Percentiles rank a stretch among this genome's conserved stretches.
Conservation (phyloP, 2,113 vertebrate species). For the Sorex araneus region DNA sequence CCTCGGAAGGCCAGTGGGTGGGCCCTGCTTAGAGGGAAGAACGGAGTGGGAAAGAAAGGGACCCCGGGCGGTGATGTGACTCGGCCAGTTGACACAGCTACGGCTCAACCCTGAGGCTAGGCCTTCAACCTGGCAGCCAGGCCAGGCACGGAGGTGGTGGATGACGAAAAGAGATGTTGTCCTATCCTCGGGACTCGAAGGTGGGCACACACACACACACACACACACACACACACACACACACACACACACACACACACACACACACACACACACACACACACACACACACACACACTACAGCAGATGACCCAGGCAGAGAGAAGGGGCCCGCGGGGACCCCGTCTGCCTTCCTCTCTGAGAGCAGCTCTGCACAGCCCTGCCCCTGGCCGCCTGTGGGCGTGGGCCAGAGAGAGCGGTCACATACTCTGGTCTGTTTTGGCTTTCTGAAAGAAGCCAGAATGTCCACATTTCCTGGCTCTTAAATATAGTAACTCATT, state of each 20-base stretch:
- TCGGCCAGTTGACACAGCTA: background rate
- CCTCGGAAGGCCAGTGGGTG: too few species aligned
- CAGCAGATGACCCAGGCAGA: background rate
- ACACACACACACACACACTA: background rate
- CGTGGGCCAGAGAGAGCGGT: background rate
- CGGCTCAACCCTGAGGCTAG: background rate
- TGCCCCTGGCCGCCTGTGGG: background rate
- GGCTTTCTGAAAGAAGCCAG: constrained; percentile 38
- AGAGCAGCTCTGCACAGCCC: background rate
- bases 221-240: background rate
- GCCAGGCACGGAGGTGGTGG: background rate
- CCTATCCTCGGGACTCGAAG: background rate
- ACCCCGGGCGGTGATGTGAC: background rate
- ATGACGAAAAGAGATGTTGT: background rate
- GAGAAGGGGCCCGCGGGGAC: background rate
- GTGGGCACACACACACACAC: background rate
- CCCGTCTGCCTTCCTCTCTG: too few species aligned
- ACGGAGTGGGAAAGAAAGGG: background rate
- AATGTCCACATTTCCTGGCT: constrained; percentile 61
- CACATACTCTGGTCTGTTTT: background rate
- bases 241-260: background rate
- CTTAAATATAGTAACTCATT: constrained; percentile 69
- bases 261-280: too few species aligned
- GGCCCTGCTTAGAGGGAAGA: background rate
- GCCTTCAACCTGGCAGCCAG: background rate